Conservation (phyloP, 2,113 vertebrate species). For the Leiothrix lutea region DNA sequence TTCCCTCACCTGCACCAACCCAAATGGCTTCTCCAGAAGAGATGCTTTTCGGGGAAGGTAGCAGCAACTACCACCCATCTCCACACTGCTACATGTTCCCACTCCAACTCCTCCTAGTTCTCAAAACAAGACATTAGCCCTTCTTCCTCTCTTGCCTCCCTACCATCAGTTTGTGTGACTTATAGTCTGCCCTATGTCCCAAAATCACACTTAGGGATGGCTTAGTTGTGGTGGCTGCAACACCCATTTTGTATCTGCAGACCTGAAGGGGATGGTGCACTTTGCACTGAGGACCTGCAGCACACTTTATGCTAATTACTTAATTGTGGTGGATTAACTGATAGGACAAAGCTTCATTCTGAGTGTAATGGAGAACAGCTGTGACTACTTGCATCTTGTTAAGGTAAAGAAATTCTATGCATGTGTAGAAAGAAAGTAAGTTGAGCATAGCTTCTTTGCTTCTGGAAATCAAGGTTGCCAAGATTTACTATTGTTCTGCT, state of each 20-base stretch:
- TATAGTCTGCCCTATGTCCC: background rate
- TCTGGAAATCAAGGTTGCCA: background rate
- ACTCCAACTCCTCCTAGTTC: background rate
- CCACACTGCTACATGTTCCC: too few relatives aligned
- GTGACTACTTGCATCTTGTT: too few relatives aligned
- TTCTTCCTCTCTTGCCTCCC: background rate
- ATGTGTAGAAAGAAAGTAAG: background rate
- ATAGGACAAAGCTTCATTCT: fast-evolving
- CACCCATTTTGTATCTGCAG: background rate
- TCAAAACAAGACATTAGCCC: background rate
- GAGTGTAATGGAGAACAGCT: background rate
- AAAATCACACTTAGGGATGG: background rate
- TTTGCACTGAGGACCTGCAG: background rate
- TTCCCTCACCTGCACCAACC: too few relatives aligned
- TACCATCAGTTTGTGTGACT: background rate
- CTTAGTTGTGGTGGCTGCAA: background rate
- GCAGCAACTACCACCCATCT: too few relatives aligned
- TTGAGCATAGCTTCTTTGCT: background rate
- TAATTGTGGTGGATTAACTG: too few relatives aligned
- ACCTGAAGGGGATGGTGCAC: background rate
- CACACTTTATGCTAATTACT: background rate
- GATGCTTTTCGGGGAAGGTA: too few relatives aligned
- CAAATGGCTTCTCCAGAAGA: too few relatives aligned
- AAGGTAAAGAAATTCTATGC: background rate
- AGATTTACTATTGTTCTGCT: background rate